Percentiles rank a stretch among this genome's conserved stretches.
Conservation (phyloP, 2,888 invertebrate species). For the Chymomyza caudatula region DNA sequence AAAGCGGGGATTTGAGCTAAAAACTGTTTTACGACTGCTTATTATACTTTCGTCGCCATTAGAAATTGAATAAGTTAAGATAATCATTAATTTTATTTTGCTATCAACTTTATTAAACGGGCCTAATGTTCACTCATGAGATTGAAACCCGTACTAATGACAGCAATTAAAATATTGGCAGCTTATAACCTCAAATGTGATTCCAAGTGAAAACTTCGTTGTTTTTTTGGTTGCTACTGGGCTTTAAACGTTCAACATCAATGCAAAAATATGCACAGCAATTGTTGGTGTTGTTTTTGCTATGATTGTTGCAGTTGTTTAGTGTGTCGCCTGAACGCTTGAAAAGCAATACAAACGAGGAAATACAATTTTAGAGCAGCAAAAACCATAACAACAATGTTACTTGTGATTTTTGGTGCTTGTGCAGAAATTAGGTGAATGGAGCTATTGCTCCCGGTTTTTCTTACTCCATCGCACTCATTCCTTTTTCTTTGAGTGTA, state of each 20-base stretch:
- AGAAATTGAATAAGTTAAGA: too few species aligned
- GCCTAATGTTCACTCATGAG: too few species aligned
- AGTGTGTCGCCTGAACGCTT: not conserved
- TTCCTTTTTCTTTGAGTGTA: not conserved
- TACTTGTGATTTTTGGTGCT: constrained; percentile 8
- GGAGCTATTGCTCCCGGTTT: constrained; percentile 29
- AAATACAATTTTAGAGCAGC: constrained; percentile 34
- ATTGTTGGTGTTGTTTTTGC: constrained; percentile 24
- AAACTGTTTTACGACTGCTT: too few species aligned
- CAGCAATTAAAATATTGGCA: too few species aligned
- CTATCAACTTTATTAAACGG: too few species aligned
- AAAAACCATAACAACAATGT: constrained; percentile 44
- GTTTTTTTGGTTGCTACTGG: too few species aligned
- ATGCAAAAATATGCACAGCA: constrained; percentile 43
- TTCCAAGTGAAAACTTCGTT: too few species aligned
- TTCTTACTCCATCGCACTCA: not conserved
- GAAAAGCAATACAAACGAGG: constrained; percentile 21
- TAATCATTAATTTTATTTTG: too few species aligned
- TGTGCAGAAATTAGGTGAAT: constrained; percentile 67
- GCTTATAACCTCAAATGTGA: too few species aligned
- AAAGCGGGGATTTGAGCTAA: too few species aligned
- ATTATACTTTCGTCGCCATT: too few species aligned
- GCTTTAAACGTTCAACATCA: constrained; percentile 8
- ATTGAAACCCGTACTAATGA: too few species aligned
- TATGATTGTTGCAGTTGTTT: not conserved